These are phyloP conservation scores for Drosophila simulans DNA, from an alignment of 1,140 invertebrate genomes.

Conservation along the genomic window DNA sequence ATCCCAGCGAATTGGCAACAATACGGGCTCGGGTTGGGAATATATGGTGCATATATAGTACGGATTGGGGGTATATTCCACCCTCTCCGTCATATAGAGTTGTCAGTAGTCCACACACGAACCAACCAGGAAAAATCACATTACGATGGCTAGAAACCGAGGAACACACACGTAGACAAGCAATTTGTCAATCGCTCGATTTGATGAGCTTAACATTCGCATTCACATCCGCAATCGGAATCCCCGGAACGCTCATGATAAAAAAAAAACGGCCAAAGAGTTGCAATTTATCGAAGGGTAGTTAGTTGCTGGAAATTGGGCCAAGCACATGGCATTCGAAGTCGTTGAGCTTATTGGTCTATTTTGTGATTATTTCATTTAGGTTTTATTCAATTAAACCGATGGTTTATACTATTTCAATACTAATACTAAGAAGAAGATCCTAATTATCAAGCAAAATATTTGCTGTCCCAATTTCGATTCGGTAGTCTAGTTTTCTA, in stretches of 20 bases:
- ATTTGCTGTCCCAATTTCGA: background rate
- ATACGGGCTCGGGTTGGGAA: background rate
- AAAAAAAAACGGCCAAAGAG: conserved; percentile 17
- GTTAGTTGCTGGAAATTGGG: conserved; percentile 1
- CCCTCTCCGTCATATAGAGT: conserved; percentile 44
- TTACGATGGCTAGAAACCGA: conserved; percentile 28
- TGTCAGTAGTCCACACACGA: conserved; percentile 63
- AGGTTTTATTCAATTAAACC: no score
- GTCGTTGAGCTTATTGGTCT: background rate
- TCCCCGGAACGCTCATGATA: conserved; percentile 9
- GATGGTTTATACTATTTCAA: no score
- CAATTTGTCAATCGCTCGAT: conserved; percentile 79
- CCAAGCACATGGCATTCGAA: background rate
- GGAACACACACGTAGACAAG: conserved; percentile 75
- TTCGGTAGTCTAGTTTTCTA: background rate
- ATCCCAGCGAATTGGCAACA: conserved; percentile 35
- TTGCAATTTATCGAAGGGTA: conserved; percentile 16
- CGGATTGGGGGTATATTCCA: background rate
- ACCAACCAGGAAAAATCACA: conserved; percentile 12
- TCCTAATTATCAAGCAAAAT: background rate
- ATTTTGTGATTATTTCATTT: background rate
- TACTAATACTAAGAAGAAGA: no score
- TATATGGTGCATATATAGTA: background rate
- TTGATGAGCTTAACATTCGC: conserved; percentile 62
- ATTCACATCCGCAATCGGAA: conserved; percentile 13